Evolutionary conservation across 2,797 vertebrate species (phyloP).

Genomic region (Pteropus rufus): DNA sequence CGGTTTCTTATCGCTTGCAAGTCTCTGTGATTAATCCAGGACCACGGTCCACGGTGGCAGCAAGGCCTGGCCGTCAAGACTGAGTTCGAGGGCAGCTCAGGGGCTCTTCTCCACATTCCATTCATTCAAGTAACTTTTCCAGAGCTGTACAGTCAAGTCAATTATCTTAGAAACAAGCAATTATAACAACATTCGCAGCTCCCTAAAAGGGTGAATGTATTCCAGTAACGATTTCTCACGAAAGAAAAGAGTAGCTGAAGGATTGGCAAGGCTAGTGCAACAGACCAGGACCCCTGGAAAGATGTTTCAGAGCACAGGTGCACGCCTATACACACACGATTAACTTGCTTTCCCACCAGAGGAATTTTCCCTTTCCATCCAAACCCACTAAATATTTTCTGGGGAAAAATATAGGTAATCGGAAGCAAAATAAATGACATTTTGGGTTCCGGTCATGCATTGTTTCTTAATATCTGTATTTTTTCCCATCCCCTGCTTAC

Average conservation of each 20-base stretch:
- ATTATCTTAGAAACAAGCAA: conserved; percentile 73
- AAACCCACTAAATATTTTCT: conserved; percentile 17
- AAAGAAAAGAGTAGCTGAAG: conserved; percentile 74
- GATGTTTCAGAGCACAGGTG: conserved; percentile 27
- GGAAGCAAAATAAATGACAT: not conserved
- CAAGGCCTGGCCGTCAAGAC: not conserved
- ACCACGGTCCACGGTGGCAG: not conserved
- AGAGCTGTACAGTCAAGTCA: conserved; percentile 47
- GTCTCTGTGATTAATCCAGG: not conserved
- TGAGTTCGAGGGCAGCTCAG: conserved; percentile 30
- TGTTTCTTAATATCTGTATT: not conserved
- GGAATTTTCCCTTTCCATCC: not conserved
- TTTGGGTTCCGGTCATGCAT: not conserved
- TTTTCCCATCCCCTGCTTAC: not conserved
- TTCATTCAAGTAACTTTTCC: conserved; percentile 63
- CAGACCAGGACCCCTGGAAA: conserved; percentile 58
- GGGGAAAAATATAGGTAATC: not conserved
- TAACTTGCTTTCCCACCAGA: conserved; percentile 20
- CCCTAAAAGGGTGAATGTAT: conserved; percentile 66
- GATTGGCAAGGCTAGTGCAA: conserved; percentile 64
- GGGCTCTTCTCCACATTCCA: not conserved
- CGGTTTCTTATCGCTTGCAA: not conserved
- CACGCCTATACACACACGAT: fast-evolving
- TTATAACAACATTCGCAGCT: conserved; percentile 71
- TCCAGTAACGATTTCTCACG: conserved; percentile 70